Evolutionary conservation across 2,113 vertebrate genomes (phyloP).

Genomic region (Tor tambroides): DNA sequence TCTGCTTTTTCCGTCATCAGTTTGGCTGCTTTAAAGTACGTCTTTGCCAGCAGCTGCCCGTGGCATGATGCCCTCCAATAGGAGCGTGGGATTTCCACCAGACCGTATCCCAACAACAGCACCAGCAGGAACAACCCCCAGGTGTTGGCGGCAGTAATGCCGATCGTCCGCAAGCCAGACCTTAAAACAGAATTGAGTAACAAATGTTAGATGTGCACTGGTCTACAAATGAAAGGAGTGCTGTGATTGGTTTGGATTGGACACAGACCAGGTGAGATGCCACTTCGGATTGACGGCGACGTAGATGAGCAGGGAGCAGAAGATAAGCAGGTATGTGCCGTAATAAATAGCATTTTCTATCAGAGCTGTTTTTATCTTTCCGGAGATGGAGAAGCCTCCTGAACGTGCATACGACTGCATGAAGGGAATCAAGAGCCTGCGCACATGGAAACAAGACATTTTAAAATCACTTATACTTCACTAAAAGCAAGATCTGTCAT

Average conservation of each 20-base stretch:
- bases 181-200: conserved; percentile 67
- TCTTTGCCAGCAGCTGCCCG: conserved; percentile 84
- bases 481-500: background rate
- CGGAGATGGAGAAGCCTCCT: conserved; percentile 89
- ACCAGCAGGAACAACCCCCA: conserved; percentile 96
- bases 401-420: conserved; percentile 95
- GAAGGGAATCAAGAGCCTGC: conserved; percentile 92
- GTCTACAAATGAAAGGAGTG: background rate
- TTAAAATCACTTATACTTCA: background rate
- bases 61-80: conserved; percentile 88
- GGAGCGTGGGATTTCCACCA: conserved; percentile 94
- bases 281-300: conserved; percentile 85
- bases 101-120: conserved; percentile 88
- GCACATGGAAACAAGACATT: background rate
- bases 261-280: conserved; percentile 85
- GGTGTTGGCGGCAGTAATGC: conserved; percentile 92
- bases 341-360: conserved; percentile 97
- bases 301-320: conserved; percentile 91
- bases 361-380: conserved; percentile 91
- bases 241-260: conserved; percentile 9
- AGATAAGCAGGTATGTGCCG: conserved; percentile 92
- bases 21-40: conserved; percentile 91
- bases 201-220: background rate
- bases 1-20: conserved; percentile 89
- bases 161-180: conserved; percentile 87